Evolutionary conservation across 2,888 invertebrate species (phyloP), one percentile per base, ranked within the genome.

Genomic region (Phoronis australis): DNA sequence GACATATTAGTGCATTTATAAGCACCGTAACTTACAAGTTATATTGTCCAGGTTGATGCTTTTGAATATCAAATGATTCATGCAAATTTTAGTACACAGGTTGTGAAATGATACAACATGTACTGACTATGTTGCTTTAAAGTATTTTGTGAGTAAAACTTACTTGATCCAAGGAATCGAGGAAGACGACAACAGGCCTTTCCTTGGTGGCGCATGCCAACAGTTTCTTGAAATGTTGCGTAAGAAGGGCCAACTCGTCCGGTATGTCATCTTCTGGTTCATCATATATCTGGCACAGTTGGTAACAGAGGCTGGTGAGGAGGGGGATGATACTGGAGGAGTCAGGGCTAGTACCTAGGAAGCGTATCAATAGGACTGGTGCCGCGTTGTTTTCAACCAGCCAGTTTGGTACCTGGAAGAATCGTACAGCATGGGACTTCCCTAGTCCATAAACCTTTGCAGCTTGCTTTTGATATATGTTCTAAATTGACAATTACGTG

Each of bases 271-370:
- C 93, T 26, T 59, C 40, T 0, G 67, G 64, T 35, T 63, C 58
- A 24, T 67, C 64, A 52, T 71, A 73, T 27, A 71, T 47, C 37
- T 57, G 59, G 37, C 63, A 91, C 87, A 90, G 88, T 83, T 96
- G 94, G 73, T 93, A 90, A 75, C 94, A 96, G 56, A 97, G 88
- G 35, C 93, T 94, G 56, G 93, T 92, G 23, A 97, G 82, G 0
- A 96, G 88, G 0, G 95, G 95, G 1, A 93, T 90, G 40, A 96
- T 81, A 23, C 93, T 91, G 59, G 94, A 94, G 59, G 93, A 94
- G 76, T 96, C 95, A 1, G 97, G 96, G 12, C 96, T 96, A 1
- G 95, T 96, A 23, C 97, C 97, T 26, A 97, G 82, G 75, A 96
- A 97, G 54, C 96, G 81, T 50, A 96, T 84, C 53, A 95, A 84